Percentiles rank a stretch among this genome's conserved stretches.
Evolutionary conservation across 2,888 invertebrate species (phyloP).

Genomic region (Dioctria rufipes): DNA sequence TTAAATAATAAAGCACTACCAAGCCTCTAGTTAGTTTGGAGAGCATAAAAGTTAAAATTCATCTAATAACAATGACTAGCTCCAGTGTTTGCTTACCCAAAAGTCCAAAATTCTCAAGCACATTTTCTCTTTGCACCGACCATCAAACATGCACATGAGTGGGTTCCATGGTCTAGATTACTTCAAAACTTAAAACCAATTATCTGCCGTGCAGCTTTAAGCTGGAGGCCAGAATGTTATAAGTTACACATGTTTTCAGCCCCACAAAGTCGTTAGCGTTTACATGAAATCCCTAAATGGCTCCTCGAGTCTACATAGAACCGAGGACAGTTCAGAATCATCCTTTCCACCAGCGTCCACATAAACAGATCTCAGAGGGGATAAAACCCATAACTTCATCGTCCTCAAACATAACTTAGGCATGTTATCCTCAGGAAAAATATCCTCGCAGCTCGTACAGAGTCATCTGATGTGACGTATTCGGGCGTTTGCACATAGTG

Average conservation of each 20-base stretch:
- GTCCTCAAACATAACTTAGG: conserved; percentile 42
- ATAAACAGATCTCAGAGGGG: conserved; percentile 15
- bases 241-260: conserved; percentile 34
- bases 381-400: conserved; percentile 31
- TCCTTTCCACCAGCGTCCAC: conserved; percentile 27
- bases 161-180: conserved; percentile 6
- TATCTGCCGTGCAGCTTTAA: conserved; percentile 6
- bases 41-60: too few species aligned
- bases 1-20: too few species aligned
- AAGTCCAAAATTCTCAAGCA: too few species aligned
- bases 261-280: conserved; percentile 43
- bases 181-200: conserved; percentile 26
- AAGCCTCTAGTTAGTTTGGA: too few species aligned
- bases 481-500: conserved; percentile 13
- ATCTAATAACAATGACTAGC: too few species aligned
- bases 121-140: neutral
- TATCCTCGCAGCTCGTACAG: neutral
- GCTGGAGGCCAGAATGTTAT: conserved; percentile 37
- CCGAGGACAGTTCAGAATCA: conserved; percentile 14
- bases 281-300: conserved; percentile 42
- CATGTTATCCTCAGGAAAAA: conserved; percentile 49
- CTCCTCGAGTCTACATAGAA: conserved; percentile 5
- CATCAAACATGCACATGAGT: neutral
- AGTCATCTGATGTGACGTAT: conserved; percentile 1
- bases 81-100: too few species aligned